A percentile compares a stretch with the other conserved stretches of the same genome.
phyloP scores from a whole-genome alignment of 2,113 vertebrate genomes.

The Puffinus mauretanicus region DNA sequence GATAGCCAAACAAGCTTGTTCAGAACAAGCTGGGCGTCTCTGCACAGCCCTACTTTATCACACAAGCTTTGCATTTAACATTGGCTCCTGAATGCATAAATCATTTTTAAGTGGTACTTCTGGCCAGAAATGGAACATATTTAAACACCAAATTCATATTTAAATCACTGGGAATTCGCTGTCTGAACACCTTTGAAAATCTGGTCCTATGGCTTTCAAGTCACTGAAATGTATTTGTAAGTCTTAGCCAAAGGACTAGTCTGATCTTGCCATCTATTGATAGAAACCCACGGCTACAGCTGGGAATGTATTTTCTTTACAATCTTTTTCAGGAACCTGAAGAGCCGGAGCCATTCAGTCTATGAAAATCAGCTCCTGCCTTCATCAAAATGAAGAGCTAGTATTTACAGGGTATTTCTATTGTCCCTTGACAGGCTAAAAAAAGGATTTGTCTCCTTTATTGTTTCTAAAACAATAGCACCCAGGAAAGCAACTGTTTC shows the following conservation, averaged over 20 bases:
- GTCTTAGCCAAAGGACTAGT: neutral
- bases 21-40: neutral
- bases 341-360: neutral
- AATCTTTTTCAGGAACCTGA: neutral
- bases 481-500: neutral
- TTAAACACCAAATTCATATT: neutral
- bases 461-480: neutral
- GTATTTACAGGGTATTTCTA: neutral
- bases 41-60: neutral
- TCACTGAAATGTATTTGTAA: neutral
- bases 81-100: neutral
- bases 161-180: neutral
- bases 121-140: neutral
- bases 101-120: neutral
- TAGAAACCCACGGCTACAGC: neutral
- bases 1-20: neutral
- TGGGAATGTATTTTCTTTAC: neutral
- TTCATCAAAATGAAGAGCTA: neutral
- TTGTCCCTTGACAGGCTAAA: neutral
- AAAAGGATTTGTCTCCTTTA: neutral
- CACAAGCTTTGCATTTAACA: neutral
- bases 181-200: slow-evolving; percentile 1
- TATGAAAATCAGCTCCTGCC: neutral
- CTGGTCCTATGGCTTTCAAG: neutral
- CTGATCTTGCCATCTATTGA: slow-evolving; percentile 4